These are phyloP conservation scores for Nemapogon koenigi DNA, from an alignment of 2,888 invertebrate species.

Conservation along the genomic window DNA sequence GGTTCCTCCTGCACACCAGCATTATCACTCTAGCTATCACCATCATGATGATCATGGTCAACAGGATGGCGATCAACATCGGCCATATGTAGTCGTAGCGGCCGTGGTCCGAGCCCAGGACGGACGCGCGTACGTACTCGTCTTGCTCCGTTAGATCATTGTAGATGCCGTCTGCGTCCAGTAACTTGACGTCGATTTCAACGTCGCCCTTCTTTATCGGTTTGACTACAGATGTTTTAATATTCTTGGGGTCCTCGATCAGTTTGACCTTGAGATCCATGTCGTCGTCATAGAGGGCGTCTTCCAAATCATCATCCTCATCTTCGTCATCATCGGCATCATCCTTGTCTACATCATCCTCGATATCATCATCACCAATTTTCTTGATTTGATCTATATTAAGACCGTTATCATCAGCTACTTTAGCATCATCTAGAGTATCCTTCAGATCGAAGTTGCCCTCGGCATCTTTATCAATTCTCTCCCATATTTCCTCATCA, in stretches of 20 bases:
- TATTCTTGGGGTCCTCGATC: constrained; percentile 30
- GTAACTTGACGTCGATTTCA: constrained; percentile 37
- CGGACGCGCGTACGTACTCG: constrained; percentile 33
- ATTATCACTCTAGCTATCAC: constrained; percentile 59
- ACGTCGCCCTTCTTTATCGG: constrained; percentile 23
- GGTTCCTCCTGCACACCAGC: constrained; percentile 37
- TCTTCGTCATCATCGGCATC: constrained; percentile 41
- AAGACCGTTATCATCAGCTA: constrained; percentile 30
- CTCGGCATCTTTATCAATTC: constrained; percentile 41
- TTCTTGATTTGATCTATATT: constrained; percentile 20
- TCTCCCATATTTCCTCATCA: constrained; percentile 57
- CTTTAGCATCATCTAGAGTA: constrained; percentile 46
- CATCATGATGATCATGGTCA: constrained; percentile 38
- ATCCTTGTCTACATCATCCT: constrained; percentile 34
- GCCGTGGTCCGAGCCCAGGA: constrained; percentile 43
- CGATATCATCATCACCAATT: constrained; percentile 27
- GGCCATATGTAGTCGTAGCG: constrained; percentile 64
- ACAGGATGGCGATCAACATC: constrained; percentile 60
- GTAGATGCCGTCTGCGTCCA: constrained; percentile 32
- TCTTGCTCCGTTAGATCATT: constrained; percentile 35
- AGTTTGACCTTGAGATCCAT: constrained; percentile 46
- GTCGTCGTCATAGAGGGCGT: constrained; percentile 39
- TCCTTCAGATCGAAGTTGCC: constrained; percentile 49
- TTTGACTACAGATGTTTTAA: constrained; percentile 15
- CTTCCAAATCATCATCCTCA: constrained; percentile 35